Evolutionary conservation across 2,888 invertebrate species (phyloP).

Genomic region (Ornithoptera alexandrae): DNA sequence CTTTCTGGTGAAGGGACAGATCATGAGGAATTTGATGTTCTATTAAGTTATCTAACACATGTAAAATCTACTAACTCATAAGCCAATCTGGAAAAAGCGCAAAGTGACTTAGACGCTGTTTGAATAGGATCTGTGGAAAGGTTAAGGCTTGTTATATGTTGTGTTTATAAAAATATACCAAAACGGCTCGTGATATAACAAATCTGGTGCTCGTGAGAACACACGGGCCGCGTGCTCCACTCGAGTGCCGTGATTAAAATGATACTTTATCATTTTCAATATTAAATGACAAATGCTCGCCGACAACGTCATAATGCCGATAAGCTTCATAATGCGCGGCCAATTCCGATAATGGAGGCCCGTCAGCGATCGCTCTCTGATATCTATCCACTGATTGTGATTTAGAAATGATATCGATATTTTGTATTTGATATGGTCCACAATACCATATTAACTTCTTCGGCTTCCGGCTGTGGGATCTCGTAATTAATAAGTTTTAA

Average conservation of each 20-base stretch:
- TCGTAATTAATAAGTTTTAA: no score
- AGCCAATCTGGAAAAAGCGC: no score
- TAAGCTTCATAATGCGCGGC: slow-evolving; percentile 34
- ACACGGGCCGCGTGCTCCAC: slow-evolving; percentile 35
- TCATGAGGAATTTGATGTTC: no score
- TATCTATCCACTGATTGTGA: slow-evolving; percentile 11
- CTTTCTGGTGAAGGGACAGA: no score
- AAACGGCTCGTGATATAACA: slow-evolving; percentile 14
- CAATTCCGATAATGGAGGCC: slow-evolving; percentile 13
- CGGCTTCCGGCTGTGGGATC: no score
- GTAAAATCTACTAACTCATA: no score
- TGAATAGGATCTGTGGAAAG: no score
- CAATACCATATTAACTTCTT: no score
- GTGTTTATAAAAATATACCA: background rate
- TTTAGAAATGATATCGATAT: slow-evolving; percentile 2
- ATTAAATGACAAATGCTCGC: slow-evolving; percentile 44
- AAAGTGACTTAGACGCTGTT: no score
- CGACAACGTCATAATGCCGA: slow-evolving; percentile 39
- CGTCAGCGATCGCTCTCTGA: slow-evolving; percentile 2
- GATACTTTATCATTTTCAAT: slow-evolving; percentile 40
- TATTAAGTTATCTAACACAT: no score
- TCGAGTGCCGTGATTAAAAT: slow-evolving; percentile 44
- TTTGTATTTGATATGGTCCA: no score
- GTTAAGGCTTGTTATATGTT: background rate
- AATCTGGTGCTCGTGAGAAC: slow-evolving; percentile 35